A percentile compares a stretch with the other conserved stretches of the same genome.
Conservation (phyloP, 2,888 invertebrate species). For the Tyria jacobaeae region DNA sequence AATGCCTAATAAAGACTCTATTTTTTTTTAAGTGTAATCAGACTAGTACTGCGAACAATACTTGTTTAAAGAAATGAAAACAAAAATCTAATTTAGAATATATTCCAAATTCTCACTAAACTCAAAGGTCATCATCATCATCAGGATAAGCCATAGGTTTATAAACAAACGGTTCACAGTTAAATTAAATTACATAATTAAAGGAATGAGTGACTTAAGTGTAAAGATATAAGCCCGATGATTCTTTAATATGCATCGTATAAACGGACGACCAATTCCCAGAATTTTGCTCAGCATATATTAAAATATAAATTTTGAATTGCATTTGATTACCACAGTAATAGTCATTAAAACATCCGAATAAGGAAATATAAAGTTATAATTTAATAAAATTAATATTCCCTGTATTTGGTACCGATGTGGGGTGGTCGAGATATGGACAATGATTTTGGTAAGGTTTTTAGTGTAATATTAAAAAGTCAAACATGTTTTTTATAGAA, state of each 20-base stretch:
- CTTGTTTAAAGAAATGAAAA: too few species aligned
- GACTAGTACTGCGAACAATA: too few species aligned
- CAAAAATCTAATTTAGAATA: too few species aligned
- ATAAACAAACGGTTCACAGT: too few species aligned
- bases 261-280: background rate
- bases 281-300: background rate
- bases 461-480: slow-evolving; percentile 15
- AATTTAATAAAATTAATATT: background rate
- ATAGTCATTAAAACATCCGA: background rate
- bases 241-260: background rate
- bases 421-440: slow-evolving; percentile 1
- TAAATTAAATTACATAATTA: too few species aligned
- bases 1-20: too few species aligned
- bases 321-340: background rate
- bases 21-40: too few species aligned
- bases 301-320: background rate
- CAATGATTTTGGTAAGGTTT: slow-evolving; percentile 15
- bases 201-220: background rate
- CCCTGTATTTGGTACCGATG: background rate
- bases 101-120: too few species aligned
- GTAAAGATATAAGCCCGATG: background rate
- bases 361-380: background rate
- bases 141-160: too few species aligned
- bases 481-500: slow-evolving; percentile 23
- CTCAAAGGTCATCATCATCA: too few species aligned